Evolutionary conservation across 1,140 invertebrate species (phyloP).

Genomic region (Drosophila kurseongensis): DNA sequence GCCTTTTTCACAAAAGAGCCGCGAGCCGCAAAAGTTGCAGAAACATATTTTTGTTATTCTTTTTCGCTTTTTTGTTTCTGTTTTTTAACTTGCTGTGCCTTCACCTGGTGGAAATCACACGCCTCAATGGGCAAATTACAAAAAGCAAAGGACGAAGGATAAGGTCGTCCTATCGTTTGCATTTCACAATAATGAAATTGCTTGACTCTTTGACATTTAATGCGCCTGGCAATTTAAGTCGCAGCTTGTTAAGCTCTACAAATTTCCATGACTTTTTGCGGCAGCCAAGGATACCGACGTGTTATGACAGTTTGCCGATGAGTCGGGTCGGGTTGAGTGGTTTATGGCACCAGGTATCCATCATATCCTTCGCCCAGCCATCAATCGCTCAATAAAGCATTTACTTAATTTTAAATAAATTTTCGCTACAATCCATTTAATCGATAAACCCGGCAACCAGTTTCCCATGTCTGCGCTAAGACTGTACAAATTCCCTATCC

Average conservation of each 20-base stretch:
- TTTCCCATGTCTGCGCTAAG: conserved; percentile 27
- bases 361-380: background rate
- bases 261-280: conserved; percentile 4
- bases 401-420: conserved; percentile 54
- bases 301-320: conserved; percentile 28
- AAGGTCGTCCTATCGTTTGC: conserved; percentile 15
- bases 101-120: conserved; percentile 60
- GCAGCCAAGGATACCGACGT: background rate
- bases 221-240: conserved; percentile 39
- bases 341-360: background rate
- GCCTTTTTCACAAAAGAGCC: conserved; percentile 26
- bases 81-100: conserved; percentile 11
- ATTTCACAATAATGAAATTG: conserved; percentile 49
- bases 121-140: conserved; percentile 58
- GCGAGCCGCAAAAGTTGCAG: conserved; percentile 20
- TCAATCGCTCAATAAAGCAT: conserved; percentile 53
- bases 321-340: conserved; percentile 18
- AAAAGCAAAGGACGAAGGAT: conserved; percentile 18
- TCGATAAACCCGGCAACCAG: conserved; percentile 36
- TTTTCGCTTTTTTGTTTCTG: conserved; percentile 3
- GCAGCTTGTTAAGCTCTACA: conserved; percentile 20
- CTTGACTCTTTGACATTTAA: conserved; percentile 64
- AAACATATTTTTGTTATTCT: conserved; percentile 18
- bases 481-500: conserved; percentile 21
- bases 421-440: conserved; percentile 43